Evolutionary conservation across 2,888 invertebrate species (phyloP), one percentile per base, ranked within the genome.

Genomic region (Lasioglossum pauxillum): DNA sequence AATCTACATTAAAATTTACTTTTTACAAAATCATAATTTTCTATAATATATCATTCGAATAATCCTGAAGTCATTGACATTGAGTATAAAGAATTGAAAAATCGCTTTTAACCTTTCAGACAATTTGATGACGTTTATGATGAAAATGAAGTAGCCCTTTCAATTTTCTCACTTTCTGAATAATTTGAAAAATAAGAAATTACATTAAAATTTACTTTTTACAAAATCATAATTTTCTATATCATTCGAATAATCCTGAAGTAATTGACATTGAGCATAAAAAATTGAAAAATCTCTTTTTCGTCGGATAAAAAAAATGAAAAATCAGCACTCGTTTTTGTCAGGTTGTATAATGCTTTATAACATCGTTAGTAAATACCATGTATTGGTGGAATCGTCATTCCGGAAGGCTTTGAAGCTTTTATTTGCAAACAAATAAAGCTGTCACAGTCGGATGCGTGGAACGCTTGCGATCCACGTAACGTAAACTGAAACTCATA

Each of bases 381-480:
- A 7, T 35, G 23, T 38, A 64, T 67, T 38, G 35, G 10, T 19
- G 35, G 7, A 31, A 4, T 35, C 23, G 35, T 23, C 67, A 4
- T 67, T 67, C 23, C 35, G 35, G 31, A 38, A 35, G 19, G 67
- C 35, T 23, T 67, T 19, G 35, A 67, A 38, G 67, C 35, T 67
- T 67, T 67, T 67, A 23, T 67, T 67, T 67, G 23, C 67, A 31
- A 67, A 35, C 67, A 67, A 67, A 67, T 67, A 67, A 35, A 67
- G 31, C 35, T 35, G 67, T 10, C 67, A 67, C 19, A 67, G 35
- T 31, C 67, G 35, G 35, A 35, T 3, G 35, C 35, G 23, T 38
- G 67, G 67, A 19, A 23, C 23, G 35, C 64, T 16, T 64, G 64
- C 67, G 19, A 35, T 23, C 4, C 35, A 3, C 10, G 35, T 67